phyloP scores from a whole-genome alignment of 2,113 vertebrate species.

The Oenanthe melanoleuca region DNA sequence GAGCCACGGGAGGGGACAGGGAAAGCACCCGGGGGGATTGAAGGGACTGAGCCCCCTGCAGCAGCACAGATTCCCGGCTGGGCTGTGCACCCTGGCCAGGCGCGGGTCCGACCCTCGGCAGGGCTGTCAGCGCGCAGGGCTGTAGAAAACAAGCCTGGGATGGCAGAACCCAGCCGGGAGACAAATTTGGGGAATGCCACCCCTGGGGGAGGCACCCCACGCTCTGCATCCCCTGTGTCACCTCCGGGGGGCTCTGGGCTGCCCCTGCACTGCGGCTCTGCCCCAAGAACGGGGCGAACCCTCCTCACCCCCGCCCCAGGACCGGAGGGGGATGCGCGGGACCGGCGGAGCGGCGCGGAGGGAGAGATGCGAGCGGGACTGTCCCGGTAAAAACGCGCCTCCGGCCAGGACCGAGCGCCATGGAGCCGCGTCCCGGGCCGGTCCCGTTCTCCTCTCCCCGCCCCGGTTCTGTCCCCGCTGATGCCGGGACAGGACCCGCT shows the following conservation, averaged over 20 bases:
- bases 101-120: fast-evolving
- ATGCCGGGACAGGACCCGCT: neutral
- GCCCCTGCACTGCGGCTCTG: neutral
- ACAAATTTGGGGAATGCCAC: neutral
- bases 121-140: neutral
- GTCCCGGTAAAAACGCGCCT: neutral
- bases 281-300: neutral
- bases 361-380: neutral
- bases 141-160: neutral
- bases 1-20: neutral
- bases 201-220: neutral
- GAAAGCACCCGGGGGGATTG: fast-evolving
- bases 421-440: neutral
- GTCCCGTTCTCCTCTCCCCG: neutral
- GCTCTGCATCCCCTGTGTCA: neutral
- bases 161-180: neutral
- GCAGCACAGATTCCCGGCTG: fast-evolving
- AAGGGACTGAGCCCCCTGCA: neutral
- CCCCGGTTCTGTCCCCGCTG: neutral
- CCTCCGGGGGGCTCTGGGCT: neutral
- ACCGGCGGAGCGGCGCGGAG: no score
- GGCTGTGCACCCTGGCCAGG: neutral
- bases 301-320: neutral
- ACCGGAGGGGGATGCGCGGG: neutral
- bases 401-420: neutral